Percentiles rank a stretch among this genome's conserved stretches.
phyloP scores from a whole-genome alignment of 2,113 vertebrate genomes.

The Hippopotamus amphibius region DNA sequence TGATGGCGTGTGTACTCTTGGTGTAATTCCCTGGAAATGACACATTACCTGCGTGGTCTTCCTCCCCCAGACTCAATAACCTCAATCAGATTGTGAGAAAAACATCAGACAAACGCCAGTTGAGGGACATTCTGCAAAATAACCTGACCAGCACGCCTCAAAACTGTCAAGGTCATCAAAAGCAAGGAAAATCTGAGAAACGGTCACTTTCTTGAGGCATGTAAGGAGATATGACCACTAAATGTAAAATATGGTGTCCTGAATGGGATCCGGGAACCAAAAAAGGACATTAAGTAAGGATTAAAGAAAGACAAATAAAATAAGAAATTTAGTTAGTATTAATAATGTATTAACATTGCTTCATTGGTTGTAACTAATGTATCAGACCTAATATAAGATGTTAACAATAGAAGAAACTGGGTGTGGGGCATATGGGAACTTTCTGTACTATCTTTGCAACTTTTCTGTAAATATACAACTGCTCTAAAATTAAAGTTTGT shows the following conservation, averaged over 20 bases:
- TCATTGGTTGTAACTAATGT: neutral
- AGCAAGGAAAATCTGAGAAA: neutral
- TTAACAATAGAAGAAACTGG: neutral
- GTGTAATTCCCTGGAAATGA: neutral
- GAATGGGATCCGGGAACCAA: neutral
- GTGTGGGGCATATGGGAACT: neutral
- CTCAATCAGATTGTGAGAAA: neutral
- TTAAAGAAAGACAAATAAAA: neutral
- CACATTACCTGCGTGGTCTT: neutral
- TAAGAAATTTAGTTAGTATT: neutral
- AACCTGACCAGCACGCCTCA: neutral
- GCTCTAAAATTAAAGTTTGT: neutral
- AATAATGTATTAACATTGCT: neutral
- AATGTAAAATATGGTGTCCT: neutral
- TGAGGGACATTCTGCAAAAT: neutral
- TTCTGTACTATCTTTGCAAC: neutral
- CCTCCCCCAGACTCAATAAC: neutral
- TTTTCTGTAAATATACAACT: neutral
- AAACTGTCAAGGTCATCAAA: neutral
- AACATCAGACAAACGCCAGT: neutral
- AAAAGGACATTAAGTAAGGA: neutral
- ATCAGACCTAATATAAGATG: neutral
- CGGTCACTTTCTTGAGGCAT: neutral
- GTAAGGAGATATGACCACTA: neutral
- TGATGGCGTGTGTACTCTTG: neutral